A percentile compares a stretch with the other conserved stretches of the same genome.
Conservation (phyloP, 2,113 vertebrate genomes). For the Eonycteris spelaea region DNA sequence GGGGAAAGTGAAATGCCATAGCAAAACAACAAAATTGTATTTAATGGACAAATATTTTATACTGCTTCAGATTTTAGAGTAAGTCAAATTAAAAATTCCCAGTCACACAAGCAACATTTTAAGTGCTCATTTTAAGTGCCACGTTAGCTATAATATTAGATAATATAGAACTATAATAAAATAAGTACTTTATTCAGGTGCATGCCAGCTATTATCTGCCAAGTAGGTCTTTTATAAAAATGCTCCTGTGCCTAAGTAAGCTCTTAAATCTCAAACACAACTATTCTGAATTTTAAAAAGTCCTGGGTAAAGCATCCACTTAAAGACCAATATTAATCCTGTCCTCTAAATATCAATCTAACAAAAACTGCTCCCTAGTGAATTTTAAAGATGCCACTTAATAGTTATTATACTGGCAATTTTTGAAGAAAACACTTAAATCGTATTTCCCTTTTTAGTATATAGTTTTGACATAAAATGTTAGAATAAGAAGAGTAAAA, state of each 20-base stretch:
- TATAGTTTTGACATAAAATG: neutral
- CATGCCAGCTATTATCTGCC: neutral
- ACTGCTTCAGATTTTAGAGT: neutral
- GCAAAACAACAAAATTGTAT: neutral
- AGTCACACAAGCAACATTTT: neutral
- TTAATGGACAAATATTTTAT: constrained; percentile 15
- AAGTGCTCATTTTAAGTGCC: neutral
- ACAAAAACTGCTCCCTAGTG: neutral
- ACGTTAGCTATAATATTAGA: neutral
- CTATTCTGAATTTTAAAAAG: neutral
- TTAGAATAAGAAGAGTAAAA: neutral
- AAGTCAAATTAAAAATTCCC: neutral
- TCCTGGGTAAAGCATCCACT: neutral
- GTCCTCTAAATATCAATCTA: neutral
- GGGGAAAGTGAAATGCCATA: neutral
- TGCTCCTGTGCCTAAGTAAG: neutral
- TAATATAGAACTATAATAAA: neutral
- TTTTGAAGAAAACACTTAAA: neutral
- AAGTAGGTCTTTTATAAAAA: neutral
- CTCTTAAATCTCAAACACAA: neutral
- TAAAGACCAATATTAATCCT: neutral
- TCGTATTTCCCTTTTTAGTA: neutral
- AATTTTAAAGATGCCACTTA: constrained; percentile 7
- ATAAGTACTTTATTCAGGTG: neutral
- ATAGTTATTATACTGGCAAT: neutral